A percentile compares a stretch with the other conserved stretches of the same genome.
Conservation (phyloP, 1,140 invertebrate genomes). For the Panagrolaimus sp. region DNA sequence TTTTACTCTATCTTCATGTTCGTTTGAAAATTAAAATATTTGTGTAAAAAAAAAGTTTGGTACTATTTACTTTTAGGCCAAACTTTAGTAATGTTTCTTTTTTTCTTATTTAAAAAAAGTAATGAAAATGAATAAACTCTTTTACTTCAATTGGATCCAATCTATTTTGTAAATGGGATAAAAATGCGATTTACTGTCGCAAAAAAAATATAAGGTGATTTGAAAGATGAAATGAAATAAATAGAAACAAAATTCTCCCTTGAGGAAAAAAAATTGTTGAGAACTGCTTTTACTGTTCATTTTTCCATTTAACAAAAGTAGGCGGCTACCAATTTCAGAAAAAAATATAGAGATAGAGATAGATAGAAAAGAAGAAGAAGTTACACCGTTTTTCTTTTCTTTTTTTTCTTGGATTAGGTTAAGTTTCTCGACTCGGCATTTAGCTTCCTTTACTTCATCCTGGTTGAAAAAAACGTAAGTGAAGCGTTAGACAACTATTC, state of each 20-base stretch:
- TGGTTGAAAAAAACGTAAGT: no score
- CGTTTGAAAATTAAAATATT: no score
- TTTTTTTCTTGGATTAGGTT: neutral
- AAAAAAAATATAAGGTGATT: neutral
- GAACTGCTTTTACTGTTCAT: slow-evolving; percentile 8
- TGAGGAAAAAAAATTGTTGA: neutral
- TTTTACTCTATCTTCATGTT: no score
- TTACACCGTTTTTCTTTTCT: neutral
- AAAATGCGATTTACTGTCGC: no score
- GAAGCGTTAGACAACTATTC: no score
- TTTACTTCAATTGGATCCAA: no score
- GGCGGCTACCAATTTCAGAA: slow-evolving; percentile 11
- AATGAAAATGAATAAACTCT: no score
- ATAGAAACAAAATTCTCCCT: slow-evolving; percentile 15
- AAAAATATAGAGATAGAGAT: neutral
- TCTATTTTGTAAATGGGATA: no score
- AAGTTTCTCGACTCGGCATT: slow-evolving; percentile 11
- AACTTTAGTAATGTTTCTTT: no score
- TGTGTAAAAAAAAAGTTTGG: no score
- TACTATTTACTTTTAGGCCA: no score
- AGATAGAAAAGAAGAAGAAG: neutral
- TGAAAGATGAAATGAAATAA: neutral
- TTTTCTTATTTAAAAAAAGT: no score
- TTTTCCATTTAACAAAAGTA: neutral
- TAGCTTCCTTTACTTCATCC: slow-evolving; percentile 6